Evolutionary conservation across 1,140 invertebrate genomes (phyloP), one percentile per base, ranked within the genome.

Genomic region (Aphaenogaster ashmeadi): DNA sequence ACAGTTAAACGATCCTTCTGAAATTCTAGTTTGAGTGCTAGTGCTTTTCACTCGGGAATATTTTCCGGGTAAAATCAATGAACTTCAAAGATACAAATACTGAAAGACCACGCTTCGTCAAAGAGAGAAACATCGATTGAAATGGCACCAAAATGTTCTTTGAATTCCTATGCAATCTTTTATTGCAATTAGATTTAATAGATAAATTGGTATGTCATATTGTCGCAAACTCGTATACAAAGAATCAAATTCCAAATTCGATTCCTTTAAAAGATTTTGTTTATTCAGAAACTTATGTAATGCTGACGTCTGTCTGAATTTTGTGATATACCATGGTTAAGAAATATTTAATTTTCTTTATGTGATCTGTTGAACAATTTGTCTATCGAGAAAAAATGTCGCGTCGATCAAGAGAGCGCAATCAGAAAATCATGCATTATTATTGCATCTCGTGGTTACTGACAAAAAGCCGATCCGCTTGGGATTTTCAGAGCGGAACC

Each of bases 401-500:
- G 21, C n/a, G 15, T 78, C 47, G 36, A 38, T 77, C 44, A 18
- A 38, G 36, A n/a, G 15, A 44, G 9, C 13, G 27, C 27, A 50
- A 62, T 44, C 71, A 21, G 21, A 69, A 66, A 72, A 60, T 77
- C 64, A n/a, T 18, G 3, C n/a, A 41, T 69, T 52, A 54, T 58
- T 66, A 66, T 13, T 74, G 80, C 52, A 74, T 50, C 58, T 56
- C 15, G 13, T 27, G 52, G 8, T 18, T 21, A 69, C 21, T 56
- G 64, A 71, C 33, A 78, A 85, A 71, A 78, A 85, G 13, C 15
- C 13, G 60, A 88, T 77, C 15, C 52, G 67, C 13, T 66, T 54
- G n/a, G 27, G 50, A 72, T 85, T 88, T 89, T 88, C 56, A 89
- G 79, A 88, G 87, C 87, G 80, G 69, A 85, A 89, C 87, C 21